phyloP scores from a whole-genome alignment of 2,888 invertebrate species.

The Metalampra italica region DNA sequence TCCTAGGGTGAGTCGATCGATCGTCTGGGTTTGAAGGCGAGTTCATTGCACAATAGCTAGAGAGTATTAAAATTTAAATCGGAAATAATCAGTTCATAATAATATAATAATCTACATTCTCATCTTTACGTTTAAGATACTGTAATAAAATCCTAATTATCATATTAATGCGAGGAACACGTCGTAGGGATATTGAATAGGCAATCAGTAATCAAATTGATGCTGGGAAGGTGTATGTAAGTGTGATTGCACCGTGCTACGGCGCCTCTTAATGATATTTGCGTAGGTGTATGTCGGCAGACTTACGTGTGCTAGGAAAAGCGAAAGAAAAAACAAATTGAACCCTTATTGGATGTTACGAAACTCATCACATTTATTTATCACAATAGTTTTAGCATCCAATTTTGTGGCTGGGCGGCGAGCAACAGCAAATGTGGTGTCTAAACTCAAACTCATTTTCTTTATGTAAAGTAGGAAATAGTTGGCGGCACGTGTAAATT shows the following conservation, averaged over 20 bases:
- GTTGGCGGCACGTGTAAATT: too few species aligned
- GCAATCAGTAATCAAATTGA: slow-evolving; percentile 21
- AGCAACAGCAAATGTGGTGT: too few species aligned
- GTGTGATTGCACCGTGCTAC: slow-evolving; percentile 4
- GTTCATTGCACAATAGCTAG: neutral
- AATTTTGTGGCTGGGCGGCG: neutral
- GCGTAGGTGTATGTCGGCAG: slow-evolving; percentile 7
- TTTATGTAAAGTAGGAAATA: too few species aligned
- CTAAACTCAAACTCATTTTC: too few species aligned
- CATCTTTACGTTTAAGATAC: slow-evolving; percentile 7
- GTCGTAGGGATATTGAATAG: slow-evolving; percentile 26
- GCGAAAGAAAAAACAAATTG: too few species aligned
- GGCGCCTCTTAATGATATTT: slow-evolving; percentile 10
- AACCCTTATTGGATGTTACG: too few species aligned
- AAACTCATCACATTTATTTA: too few species aligned
- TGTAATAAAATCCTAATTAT: slow-evolving; percentile 23
- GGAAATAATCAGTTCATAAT: slow-evolving; percentile 9
- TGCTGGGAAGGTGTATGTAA: slow-evolving; percentile 12
- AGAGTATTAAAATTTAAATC: slow-evolving; percentile 3
- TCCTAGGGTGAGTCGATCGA: slow-evolving; percentile 1
- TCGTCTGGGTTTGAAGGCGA: slow-evolving; percentile 2
- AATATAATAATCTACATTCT: too few species aligned
- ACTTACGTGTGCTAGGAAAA: too few species aligned
- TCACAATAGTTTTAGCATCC: too few species aligned
- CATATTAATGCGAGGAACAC: slow-evolving; percentile 29